Conservation (phyloP, 2,113 vertebrate genomes). For the Otus sunia region DNA sequence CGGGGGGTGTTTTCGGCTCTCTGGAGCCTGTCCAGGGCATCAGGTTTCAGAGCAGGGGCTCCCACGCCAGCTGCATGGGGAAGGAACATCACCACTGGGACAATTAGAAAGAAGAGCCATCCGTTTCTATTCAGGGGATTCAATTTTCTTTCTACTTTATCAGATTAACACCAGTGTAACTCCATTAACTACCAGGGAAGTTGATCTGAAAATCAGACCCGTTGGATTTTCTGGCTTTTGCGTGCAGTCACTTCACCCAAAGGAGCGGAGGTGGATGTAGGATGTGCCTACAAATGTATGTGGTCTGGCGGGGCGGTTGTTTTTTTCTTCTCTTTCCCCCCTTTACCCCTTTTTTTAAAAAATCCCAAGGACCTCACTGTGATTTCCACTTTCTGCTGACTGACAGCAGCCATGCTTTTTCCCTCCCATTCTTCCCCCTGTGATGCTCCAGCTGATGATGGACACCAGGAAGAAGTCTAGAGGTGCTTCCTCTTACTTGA, state of each 20-base stretch:
- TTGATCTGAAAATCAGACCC: neutral
- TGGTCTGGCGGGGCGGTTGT: fast-evolving
- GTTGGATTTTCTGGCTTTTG: fast-evolving
- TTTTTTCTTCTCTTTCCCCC: neutral
- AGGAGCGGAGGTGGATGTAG: neutral
- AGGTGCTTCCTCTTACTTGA: neutral
- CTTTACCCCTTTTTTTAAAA: neutral
- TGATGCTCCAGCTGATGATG: neutral
- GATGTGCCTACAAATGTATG: neutral
- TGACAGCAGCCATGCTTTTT: neutral
- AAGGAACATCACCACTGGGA: neutral
- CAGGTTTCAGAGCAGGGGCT: neutral
- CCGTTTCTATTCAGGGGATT: neutral
- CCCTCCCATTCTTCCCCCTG: fast-evolving
- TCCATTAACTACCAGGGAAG: neutral
- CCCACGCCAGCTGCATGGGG: neutral
- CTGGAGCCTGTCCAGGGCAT: neutral
- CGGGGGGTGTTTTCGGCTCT: neutral
- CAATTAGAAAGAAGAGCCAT: neutral
- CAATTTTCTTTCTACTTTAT: conserved; percentile 1
- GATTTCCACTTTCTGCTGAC: neutral
- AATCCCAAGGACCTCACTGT: neutral
- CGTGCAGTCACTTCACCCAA: neutral
- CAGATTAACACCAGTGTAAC: neutral
- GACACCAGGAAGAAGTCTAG: neutral